phyloP scores from a whole-genome alignment of 37 sponge, comb jelly and placozoan species.

The Oscarella lobularis region DNA sequence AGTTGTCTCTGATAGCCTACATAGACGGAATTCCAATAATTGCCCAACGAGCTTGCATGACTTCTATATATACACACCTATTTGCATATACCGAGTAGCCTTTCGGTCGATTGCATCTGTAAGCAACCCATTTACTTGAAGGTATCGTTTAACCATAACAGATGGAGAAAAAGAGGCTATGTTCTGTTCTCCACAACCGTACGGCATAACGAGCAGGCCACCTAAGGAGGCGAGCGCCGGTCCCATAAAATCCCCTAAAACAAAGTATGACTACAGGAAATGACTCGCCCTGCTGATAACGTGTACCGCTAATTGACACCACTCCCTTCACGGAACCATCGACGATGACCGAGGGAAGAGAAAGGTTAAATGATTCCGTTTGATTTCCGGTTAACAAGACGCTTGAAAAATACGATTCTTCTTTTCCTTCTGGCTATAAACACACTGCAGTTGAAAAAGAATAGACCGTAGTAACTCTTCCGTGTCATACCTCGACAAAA shows the following conservation, averaged over 20 bases:
- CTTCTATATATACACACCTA: not conserved
- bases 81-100: not conserved
- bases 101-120: not conserved
- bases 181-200: constrained; percentile 1
- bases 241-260: not conserved
- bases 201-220: not conserved
- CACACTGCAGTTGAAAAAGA: not conserved
- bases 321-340: not conserved
- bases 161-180: not conserved
- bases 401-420: not conserved
- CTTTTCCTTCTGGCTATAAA: not conserved
- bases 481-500: not conserved
- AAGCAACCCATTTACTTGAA: not conserved
- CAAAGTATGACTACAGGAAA: not conserved
- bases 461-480: not conserved
- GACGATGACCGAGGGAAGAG: not conserved
- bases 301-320: not conserved
- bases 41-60: not conserved
- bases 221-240: not conserved
- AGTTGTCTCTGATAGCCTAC: not conserved
- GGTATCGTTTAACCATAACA: not conserved
- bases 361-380: not conserved
- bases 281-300: not conserved
- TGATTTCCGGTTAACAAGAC: not conserved
- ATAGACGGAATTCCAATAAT: not conserved